A percentile compares a stretch with the other conserved stretches of the same genome.
phyloP scores from a whole-genome alignment of 1,140 invertebrate species.

The Carposina sasakii region DNA sequence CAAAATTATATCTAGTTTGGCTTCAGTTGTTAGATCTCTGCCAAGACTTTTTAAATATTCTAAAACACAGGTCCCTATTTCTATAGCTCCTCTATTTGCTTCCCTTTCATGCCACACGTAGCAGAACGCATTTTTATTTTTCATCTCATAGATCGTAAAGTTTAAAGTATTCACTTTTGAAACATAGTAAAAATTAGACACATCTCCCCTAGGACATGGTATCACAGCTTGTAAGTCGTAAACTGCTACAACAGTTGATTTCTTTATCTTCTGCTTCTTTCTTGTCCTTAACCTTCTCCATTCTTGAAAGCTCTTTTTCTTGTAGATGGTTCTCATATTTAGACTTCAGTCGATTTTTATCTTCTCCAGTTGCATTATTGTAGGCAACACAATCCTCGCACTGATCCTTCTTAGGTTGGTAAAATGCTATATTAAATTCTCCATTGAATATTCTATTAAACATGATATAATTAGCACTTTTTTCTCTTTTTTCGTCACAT shows the following conservation, averaged over 20 bases:
- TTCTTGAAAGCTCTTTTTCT: slow-evolving; percentile 27
- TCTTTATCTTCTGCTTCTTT: too few species aligned
- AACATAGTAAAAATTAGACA: slow-evolving; percentile 51
- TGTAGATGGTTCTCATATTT: slow-evolving; percentile 22
- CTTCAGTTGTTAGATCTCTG: slow-evolving; percentile 1
- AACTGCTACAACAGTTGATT: too few species aligned
- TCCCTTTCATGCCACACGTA: slow-evolving; percentile 62
- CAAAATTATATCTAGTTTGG: slow-evolving; percentile 35
- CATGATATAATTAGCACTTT: slow-evolving; percentile 28
- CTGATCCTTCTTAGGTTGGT: slow-evolving; percentile 52
- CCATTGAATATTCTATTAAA: slow-evolving; percentile 41
- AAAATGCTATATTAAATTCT: slow-evolving; percentile 49
- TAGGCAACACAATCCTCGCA: slow-evolving; percentile 46
- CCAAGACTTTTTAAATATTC: slow-evolving; percentile 28
- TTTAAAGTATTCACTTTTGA: slow-evolving; percentile 53
- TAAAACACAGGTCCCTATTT: slow-evolving; percentile 50
- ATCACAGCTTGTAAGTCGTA: slow-evolving; percentile 51
- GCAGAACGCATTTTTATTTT: slow-evolving; percentile 31
- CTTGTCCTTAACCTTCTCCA: too few species aligned
- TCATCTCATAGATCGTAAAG: slow-evolving; percentile 12
- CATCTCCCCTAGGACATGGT: slow-evolving; percentile 34
- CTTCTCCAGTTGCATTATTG: too few species aligned
- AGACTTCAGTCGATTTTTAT: slow-evolving; percentile 18
- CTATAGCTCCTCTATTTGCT: slow-evolving; percentile 46
- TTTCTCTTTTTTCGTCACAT: too few species aligned